A percentile compares a stretch with the other conserved stretches of the same genome.
These are phyloP conservation scores for Pseudomyrmex pallidus DNA, from an alignment of 1,140 invertebrate species.

Conservation along the genomic window DNA sequence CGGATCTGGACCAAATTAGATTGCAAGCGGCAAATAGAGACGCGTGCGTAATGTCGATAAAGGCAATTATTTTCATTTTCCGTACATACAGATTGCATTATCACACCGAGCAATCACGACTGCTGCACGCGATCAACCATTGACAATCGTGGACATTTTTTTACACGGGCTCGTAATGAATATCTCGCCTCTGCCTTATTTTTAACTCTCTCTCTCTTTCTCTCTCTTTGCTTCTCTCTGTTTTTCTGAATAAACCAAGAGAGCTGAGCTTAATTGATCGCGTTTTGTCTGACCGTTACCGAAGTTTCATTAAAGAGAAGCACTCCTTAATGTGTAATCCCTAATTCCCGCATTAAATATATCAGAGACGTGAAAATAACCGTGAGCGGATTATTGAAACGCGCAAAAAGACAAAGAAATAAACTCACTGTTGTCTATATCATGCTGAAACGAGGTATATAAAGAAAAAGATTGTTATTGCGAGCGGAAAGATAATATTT, in stretches of 20 bases:
- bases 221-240: neutral
- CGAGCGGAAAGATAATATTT: neutral
- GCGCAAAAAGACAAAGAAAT: neutral
- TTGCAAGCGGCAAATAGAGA: slow-evolving; percentile 41
- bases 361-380: neutral
- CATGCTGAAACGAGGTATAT: no score
- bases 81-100: slow-evolving; percentile 43
- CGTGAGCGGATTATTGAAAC: neutral
- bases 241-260: neutral
- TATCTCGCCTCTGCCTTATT: neutral
- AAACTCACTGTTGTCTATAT: no score
- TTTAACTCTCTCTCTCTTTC: neutral
- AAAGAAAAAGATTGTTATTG: neutral
- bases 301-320: slow-evolving; percentile 22
- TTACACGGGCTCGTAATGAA: neutral
- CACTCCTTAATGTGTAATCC: no score
- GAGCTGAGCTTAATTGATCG: slow-evolving; percentile 31
- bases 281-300: neutral
- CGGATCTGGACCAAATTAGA: slow-evolving; percentile 55
- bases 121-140: slow-evolving; percentile 39
- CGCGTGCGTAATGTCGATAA: slow-evolving; percentile 48
- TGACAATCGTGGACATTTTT: slow-evolving; percentile 23
- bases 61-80: slow-evolving; percentile 61
- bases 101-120: slow-evolving; percentile 46
- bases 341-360: slow-evolving; percentile 5